A percentile compares a stretch with the other conserved stretches of the same genome.
Conservation (phyloP, 2,113 vertebrate species). For the Cynoglossus semilaevis region DNA sequence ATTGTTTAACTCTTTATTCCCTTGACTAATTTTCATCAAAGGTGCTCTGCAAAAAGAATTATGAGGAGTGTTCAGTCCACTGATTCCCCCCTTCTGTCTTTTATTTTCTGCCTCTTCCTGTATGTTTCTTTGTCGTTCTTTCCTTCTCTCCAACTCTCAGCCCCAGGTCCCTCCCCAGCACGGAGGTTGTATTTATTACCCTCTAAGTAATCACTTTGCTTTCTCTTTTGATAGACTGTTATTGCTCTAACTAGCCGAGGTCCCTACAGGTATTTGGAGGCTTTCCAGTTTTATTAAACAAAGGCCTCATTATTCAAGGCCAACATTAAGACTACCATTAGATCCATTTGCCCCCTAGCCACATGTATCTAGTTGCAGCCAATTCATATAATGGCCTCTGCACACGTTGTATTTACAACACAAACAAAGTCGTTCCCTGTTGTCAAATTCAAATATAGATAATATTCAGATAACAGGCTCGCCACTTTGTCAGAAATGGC, state of each 20-base stretch:
- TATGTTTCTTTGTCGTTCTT: conserved; percentile 42
- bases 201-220: conserved; percentile 77
- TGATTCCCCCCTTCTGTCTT: conserved; percentile 19
- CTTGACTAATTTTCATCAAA: too few relatives aligned
- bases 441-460: conserved; percentile 58
- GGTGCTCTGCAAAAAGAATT: conserved; percentile 13
- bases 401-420: conserved; percentile 67
- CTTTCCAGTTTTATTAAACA: conserved; percentile 80
- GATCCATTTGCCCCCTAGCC: conserved; percentile 73
- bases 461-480: conserved; percentile 42
- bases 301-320: conserved; percentile 75
- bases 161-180: conserved; percentile 69
- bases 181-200: conserved; percentile 75
- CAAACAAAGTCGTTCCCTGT: conserved; percentile 62
- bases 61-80: conserved; percentile 2
- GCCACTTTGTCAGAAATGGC: conserved; percentile 33
- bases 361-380: conserved; percentile 74
- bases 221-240: conserved; percentile 79
- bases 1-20: too few relatives aligned
- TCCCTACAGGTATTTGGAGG: conserved; percentile 78
- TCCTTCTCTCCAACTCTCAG: conserved; percentile 30
- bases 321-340: conserved; percentile 68
- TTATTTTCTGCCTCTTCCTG: conserved; percentile 43
- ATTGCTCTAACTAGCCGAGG: conserved; percentile 72
- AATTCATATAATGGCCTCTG: conserved; percentile 71